Base-by-base conservation (phyloP, 2,113 vertebrate genomes). In the Phylloscopus whistleri region DNA sequence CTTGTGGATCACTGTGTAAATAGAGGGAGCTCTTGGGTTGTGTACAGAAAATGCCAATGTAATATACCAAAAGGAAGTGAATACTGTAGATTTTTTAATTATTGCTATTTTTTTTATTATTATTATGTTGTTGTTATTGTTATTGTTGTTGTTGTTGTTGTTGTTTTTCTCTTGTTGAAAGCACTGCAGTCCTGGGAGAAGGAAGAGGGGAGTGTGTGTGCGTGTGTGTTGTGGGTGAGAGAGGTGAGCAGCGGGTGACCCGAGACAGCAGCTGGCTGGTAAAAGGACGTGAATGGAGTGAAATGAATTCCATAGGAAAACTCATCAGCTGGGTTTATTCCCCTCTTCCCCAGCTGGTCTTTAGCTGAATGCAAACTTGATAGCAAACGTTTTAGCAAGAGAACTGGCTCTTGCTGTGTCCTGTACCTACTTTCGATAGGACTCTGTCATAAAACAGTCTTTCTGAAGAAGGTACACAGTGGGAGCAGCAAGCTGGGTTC, bases 31-130 rank as follows among this genome's bases (percentile, higher is more conserved):
- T 96, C 97, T 94, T 90, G 96, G 95, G 93, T 95, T 90, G 44
- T 98, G 98, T 98, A 98, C 98, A 99, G 98, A 98, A 97, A 97
- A 95, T 24, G 78, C 75, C 53, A 53, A 88, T 98, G 98, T 98
- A 98, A 98, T 92, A 97, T 98, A 98, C 97, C 97, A 95, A 97
- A 97, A 97, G 95, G 97, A 98, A 97, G 94, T 97, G 97, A 97
- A 98, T 97, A 98, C 97, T 98, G 97, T 98, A 98, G 97, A 97
- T 96, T 97, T 97, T 98, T 97, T 98, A 98, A 98, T 97, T 97
- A 97, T 98, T 97, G 94, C 94, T 98, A 97, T 98, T 98, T 97
- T 98, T 98, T 95, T 98, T 97, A 97, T 97, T 97, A 55, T 88
- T 89, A 9, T 87, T 41, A 21, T 67, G 35, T 12, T 83, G 13